Conservation (phyloP, 1,140 invertebrate species). For the Drosophila oshimai region DNA sequence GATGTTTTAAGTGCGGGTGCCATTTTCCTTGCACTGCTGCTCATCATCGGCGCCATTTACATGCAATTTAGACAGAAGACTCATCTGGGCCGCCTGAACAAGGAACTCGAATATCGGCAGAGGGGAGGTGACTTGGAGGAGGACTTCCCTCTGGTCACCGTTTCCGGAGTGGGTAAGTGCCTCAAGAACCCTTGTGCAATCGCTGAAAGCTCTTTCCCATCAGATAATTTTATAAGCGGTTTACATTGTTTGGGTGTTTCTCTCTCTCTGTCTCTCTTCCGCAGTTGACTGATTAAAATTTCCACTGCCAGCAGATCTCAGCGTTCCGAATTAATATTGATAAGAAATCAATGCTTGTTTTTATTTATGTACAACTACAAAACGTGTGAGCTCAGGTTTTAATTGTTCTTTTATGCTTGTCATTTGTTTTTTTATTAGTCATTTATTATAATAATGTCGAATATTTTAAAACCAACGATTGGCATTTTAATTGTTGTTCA, state of each 20-base stretch:
- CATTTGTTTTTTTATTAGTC: no score
- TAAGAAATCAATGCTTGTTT: not conserved
- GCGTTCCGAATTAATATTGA: not conserved
- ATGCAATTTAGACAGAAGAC: conserved; percentile 59
- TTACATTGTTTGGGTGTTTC: not conserved
- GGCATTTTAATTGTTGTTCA: no score
- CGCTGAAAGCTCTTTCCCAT: conserved; percentile 4
- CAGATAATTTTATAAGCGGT: conserved; percentile 19
- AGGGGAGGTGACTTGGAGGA: not conserved
- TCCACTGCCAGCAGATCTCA: conserved; percentile 1
- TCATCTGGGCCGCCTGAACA: conserved; percentile 62
- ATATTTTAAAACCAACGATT: not conserved
- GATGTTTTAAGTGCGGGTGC: conserved; percentile 38
- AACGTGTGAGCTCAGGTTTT: no score
- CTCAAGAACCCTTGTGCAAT: conserved; percentile 4
- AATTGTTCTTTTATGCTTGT: not conserved
- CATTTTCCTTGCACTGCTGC: conserved; percentile 45
- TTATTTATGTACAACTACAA: not conserved
- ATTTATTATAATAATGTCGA: no score
- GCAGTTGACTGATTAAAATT: conserved; percentile 32
- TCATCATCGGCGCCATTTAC: conserved; percentile 60
- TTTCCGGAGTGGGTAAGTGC: conserved; percentile 21
- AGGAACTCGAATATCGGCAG: not conserved
- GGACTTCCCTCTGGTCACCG: conserved; percentile 6
- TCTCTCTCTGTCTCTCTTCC: conserved; percentile 5